Base-by-base conservation (phyloP, 2,113 vertebrate species). In the Alethe diademata region DNA sequence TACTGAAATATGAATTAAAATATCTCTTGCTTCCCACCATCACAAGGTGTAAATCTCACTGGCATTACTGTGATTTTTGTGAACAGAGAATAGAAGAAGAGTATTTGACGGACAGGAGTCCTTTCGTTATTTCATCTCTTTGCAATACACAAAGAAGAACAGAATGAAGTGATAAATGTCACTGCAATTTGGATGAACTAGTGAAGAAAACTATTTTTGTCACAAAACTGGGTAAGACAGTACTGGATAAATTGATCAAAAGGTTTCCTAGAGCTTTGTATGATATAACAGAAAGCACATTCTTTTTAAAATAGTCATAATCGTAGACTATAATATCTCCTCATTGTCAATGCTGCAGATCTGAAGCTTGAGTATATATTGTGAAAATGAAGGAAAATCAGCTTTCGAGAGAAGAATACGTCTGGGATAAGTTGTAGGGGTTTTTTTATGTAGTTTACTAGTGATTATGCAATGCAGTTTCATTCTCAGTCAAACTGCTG, bases 171-270 rank as follows among this genome's bases (percentile, higher is more conserved):
- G 36, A 93, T 88, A 93, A 87, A 36, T 93, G 60, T 86, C 76
- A 95, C 35, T 36, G 14, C 5, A n/a, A 8, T 50, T 61, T 81
- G 54, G 29, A 88, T 81, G 19, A 92, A 84, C 38, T 72, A 75
- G 62, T 92, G 91, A 95, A 95, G 50, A 80, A 76, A 70, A 54
- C 19, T 89, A 57, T 54, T 92, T 95, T 92, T 91, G 45, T 78
- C 47, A 86, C 54, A 88, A 86, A 92, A 81, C 3, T 70, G 73
- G 82, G 74, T 65, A 85, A 81, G 31, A 26, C 12, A 65, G 18
- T 53, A 31, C 33, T 75, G 24, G n/a, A 48, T 67, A 78, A 71
- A 74, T 38, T 60, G 36, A 70, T 53, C 35, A 87, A 94, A 96
- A 92, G 25, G 47, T 67, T 95, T 94, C 15, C 54, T 75, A 91